Base-by-base conservation (phyloP, 2,797 vertebrate species). In the Ctenopoma kingsleyae region DNA sequence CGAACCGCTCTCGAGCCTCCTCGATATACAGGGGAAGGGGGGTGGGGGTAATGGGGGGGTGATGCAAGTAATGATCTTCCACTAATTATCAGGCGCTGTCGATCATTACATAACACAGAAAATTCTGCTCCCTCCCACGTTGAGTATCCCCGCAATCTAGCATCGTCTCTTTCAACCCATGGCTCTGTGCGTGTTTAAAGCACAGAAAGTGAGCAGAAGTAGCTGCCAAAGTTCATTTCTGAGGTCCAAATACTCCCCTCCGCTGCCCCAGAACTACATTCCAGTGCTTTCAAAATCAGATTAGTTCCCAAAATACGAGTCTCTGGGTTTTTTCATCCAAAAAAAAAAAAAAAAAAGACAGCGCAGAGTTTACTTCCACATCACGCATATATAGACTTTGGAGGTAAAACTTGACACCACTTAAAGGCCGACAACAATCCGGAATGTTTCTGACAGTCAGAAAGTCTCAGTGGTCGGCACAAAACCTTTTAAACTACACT, bases 61-160 rank as follows among this genome's bases (percentile, higher is more conserved):
- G 72, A 27, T 15, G 57, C 23, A 68, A 12, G 66, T 71, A 72
- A 23, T 41, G 76, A 81, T 90, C 63, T 51, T 54, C 71, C 81
- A 71, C 81, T 90, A 85, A 88, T 90, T 69, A 83, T 82, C 75
- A 85, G 83, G 66, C 59, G 19, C 68, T 84, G 91, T 90, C 90
- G 86, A 78, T 88, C 87, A 89, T 92, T 90, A 89, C 85, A 91
- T 92, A 93, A 92, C 81, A 83, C 46, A 76, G 78, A 87, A 82
- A 78, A 82, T 76, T 47, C 79, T 69, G 74, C 85, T 82, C 88
- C 91, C 90, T 82, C 89, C 90, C 89, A 89, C 91, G 81, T 68
- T 71, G 85, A 88, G 72, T 27, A 80, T 92, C 91, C 89, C 87
- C 83, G 87, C 86, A 84, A 85, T 81, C 66, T 54, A 56, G 72